Base-by-base conservation (phyloP, 2,888 invertebrate genomes). In the Diachrysia chrysitis region DNA sequence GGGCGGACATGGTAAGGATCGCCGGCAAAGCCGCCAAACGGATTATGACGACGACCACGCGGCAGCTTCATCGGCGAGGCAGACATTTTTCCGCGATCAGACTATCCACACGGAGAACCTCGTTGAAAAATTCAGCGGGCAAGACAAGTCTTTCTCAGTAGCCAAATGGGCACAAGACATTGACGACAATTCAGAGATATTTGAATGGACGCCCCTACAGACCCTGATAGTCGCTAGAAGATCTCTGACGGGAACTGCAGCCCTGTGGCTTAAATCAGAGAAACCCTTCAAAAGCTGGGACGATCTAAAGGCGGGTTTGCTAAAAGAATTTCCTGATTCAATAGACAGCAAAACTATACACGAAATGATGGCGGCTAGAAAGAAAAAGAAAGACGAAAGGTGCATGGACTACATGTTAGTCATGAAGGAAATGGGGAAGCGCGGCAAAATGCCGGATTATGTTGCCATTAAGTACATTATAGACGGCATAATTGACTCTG, bases 171-270 rank as follows among this genome's bases (percentile, higher is more conserved):
- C n/a, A n/a, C 48, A 48, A 7, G 48, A 48, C 48, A 48, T 48
- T 17, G 48, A 48, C 48, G 48, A 48, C 14, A 51, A 51, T 19
- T 19, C 48, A 19, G 48, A 51, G 19, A 51, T 19, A 19, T 51
- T 51, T 19, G n/a, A 51, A 21, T 51, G 51, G 51, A 51, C 21
- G 21, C 51, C 51, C 9, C 7, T 51, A 21, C 51, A 51, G 51
- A 21, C 21, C 21, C 16, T 5, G 12, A 21, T 51, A 7, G 21
- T 51, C 21, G 21, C 48, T 10, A 51, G 51, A n/a, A 51, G n/a
- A 12, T 21, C 51, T 1, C n/a, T 51, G 12, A 51, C 51, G 5
- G 51, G 51, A 10, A 51, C 51, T 10, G 51, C 51, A 51, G 21
- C 21, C 9, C 21, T 51, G 12, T 21, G 51, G 51, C 21, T 51